Conservation (phyloP, 2,888 invertebrate species). For the Rhimphoctona megacephalus region DNA sequence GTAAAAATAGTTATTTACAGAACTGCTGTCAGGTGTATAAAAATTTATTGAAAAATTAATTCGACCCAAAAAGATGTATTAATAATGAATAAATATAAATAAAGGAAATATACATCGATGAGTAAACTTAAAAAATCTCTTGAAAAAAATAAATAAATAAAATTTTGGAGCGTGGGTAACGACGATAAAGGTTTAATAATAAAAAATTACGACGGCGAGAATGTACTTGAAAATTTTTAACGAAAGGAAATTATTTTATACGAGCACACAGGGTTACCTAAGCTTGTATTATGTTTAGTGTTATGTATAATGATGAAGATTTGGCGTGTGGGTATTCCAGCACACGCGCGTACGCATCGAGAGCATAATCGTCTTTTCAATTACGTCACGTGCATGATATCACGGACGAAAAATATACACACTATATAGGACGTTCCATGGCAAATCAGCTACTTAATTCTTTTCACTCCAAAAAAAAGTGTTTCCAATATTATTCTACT, state of each 20-base stretch:
- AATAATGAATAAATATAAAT: too few relatives aligned
- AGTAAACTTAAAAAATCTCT: constrained; percentile 4
- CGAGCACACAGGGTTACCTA: constrained; percentile 57
- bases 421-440: constrained; percentile 36
- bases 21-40: constrained; percentile 27
- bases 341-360: constrained; percentile 19
- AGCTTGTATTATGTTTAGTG: constrained; percentile 42
- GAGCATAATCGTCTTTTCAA: constrained; percentile 71
- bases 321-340: constrained; percentile 59
- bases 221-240: constrained; percentile 51
- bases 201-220: constrained; percentile 33
- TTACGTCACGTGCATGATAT: constrained; percentile 82
- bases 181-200: constrained; percentile 6
- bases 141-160: constrained; percentile 3
- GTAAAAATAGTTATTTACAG: constrained; percentile 52
- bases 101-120: not conserved
- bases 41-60: not conserved
- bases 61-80: not conserved
- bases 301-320: constrained; percentile 36
- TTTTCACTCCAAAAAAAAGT: not conserved
- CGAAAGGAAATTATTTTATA: constrained; percentile 49
- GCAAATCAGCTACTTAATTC: not conserved
- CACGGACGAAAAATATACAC: constrained; percentile 78
- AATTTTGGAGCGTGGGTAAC: not conserved
- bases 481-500: too few relatives aligned